A percentile compares a stretch with the other conserved stretches of the same genome.
Evolutionary conservation across 2,797 vertebrate genomes (phyloP).

Genomic region (Gymnoscopelus braueri): DNA sequence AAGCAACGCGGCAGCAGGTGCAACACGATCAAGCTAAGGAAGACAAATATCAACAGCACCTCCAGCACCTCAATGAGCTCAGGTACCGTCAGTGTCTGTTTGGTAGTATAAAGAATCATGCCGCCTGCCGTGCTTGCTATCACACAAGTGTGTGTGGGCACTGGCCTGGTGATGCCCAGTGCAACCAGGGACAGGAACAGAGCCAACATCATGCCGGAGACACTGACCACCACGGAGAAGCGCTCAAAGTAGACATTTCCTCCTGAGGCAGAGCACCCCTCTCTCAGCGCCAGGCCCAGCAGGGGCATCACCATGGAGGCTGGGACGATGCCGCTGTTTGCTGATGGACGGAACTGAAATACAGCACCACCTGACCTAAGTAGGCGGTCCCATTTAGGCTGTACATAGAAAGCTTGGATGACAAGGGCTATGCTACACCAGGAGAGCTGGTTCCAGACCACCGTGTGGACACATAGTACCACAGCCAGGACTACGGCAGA

Average conservation of each 20-base stretch:
- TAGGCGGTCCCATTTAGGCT: slow-evolving; percentile 96
- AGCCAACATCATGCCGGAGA: slow-evolving; percentile 93
- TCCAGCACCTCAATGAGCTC: slow-evolving; percentile 98
- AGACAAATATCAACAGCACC: slow-evolving; percentile 96
- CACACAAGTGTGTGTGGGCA: slow-evolving; percentile 94
- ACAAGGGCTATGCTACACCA: slow-evolving; percentile 92
- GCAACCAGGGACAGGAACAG: slow-evolving; percentile 94
- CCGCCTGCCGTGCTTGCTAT: slow-evolving; percentile 88
- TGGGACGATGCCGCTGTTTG: slow-evolving; percentile 93
- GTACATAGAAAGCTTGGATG: slow-evolving; percentile 93
- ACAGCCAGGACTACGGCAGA: slow-evolving; percentile 85
- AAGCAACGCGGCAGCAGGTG: slow-evolving; percentile 95
- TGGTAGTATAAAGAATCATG: slow-evolving; percentile 90
- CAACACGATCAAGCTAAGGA: slow-evolving; percentile 94
- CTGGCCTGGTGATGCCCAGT: slow-evolving; percentile 90
- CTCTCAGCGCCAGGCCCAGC: slow-evolving; percentile 87
- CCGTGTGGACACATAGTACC: slow-evolving; percentile 86
- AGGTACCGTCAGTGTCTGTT: slow-evolving; percentile 91
- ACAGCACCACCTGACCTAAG: slow-evolving; percentile 88
- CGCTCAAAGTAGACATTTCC: slow-evolving; percentile 93
- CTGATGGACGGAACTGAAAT: slow-evolving; percentile 90
- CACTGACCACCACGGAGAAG: slow-evolving; percentile 89
- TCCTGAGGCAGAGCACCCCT: slow-evolving; percentile 86
- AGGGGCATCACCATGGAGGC: slow-evolving; percentile 94
- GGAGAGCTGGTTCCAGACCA: slow-evolving; percentile 92